phyloP scores from a whole-genome alignment of 2,113 vertebrate species.

The Cervus canadensis region DNA sequence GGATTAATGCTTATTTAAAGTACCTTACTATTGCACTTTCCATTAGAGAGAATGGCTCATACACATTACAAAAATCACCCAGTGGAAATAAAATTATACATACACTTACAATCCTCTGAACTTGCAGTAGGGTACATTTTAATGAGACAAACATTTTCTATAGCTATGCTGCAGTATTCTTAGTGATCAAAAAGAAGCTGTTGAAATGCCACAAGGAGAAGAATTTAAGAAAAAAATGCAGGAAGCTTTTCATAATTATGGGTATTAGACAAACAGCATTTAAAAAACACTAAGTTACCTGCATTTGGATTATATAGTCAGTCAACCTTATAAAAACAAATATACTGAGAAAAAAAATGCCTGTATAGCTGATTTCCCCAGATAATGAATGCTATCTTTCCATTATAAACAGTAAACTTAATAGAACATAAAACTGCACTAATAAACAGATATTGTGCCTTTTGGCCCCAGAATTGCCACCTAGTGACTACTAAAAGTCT shows the following conservation, averaged over 20 bases:
- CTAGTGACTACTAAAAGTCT: slow-evolving; percentile 68
- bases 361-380: slow-evolving; percentile 48
- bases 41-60: slow-evolving; percentile 67
- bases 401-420: slow-evolving; percentile 56
- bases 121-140: slow-evolving; percentile 67
- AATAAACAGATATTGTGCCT: slow-evolving; percentile 52
- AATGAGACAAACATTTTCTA: slow-evolving; percentile 64
- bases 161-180: slow-evolving; percentile 6
- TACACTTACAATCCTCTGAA: slow-evolving; percentile 63
- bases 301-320: slow-evolving; percentile 40
- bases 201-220: slow-evolving; percentile 38
- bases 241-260: slow-evolving; percentile 43
- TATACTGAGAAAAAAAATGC: neutral
- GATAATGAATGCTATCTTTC: slow-evolving; percentile 58
- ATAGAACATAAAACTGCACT: slow-evolving; percentile 64
- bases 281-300: slow-evolving; percentile 39
- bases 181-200: slow-evolving; percentile 47
- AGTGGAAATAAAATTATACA: slow-evolving; percentile 73
- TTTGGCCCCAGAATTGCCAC: slow-evolving; percentile 58
- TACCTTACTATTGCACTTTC: slow-evolving; percentile 61
- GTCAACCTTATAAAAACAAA: slow-evolving; percentile 46
- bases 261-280: slow-evolving; percentile 50
- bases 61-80: slow-evolving; percentile 70
- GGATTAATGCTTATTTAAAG: slow-evolving; percentile 71
- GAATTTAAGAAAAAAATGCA: slow-evolving; percentile 43